phyloP scores from a whole-genome alignment of 2,797 vertebrate species.

The Sebastes ruberrimus region DNA sequence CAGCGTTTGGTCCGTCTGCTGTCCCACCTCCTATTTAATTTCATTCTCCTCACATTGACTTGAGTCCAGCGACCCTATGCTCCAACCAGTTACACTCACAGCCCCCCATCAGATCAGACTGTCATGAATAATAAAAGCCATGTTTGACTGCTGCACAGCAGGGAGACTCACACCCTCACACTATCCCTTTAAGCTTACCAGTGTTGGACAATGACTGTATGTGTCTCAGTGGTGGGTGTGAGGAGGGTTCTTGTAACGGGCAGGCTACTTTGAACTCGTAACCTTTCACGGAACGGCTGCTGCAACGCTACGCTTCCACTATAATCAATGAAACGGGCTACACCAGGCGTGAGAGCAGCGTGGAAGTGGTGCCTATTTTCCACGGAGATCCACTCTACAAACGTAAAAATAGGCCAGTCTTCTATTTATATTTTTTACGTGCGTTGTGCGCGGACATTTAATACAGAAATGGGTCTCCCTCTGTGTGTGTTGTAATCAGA shows the following conservation, averaged over 20 bases:
- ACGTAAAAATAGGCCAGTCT: background rate
- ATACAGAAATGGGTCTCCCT: background rate
- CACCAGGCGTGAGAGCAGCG: background rate
- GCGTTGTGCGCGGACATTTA: background rate
- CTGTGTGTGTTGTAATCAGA: no score
- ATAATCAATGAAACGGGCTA: background rate
- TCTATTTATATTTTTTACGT: background rate
- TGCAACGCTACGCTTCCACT: background rate
- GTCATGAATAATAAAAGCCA: conserved; percentile 47
- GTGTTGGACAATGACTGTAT: background rate
- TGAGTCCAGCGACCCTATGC: background rate
- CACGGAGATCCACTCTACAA: background rate
- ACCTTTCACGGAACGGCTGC: background rate
- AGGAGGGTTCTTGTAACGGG: background rate
- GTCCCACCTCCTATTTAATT: background rate
- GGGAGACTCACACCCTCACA: background rate
- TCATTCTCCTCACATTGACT: background rate
- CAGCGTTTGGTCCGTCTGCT: background rate
- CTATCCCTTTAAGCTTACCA: conserved; percentile 17
- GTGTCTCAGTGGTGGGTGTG: background rate
- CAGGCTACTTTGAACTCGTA: no score
- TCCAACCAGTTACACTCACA: background rate
- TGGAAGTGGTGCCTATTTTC: background rate
- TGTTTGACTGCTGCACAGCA: conserved; percentile 5
- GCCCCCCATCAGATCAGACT: conserved; percentile 20